Evolutionary conservation across 2,113 vertebrate species (phyloP).

Genomic region (Pomatostomus ruficeps): DNA sequence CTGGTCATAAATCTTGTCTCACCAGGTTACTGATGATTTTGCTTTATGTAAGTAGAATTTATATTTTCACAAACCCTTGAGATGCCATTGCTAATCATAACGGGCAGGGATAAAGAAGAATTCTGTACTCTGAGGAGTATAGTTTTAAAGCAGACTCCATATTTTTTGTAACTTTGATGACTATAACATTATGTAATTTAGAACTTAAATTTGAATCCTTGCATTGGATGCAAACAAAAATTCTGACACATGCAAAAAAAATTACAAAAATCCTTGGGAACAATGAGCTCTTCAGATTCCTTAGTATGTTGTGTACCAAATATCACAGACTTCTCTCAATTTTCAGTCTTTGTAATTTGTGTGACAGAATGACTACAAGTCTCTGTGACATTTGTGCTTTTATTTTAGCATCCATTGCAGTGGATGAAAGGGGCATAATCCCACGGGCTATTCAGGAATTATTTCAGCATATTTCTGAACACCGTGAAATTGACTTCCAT

Average conservation of each 20-base stretch:
- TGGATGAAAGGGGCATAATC: constrained; percentile 84
- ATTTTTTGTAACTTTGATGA: background rate
- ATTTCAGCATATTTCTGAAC: constrained; percentile 79
- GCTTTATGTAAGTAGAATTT: background rate
- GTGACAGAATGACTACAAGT: background rate
- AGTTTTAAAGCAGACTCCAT: background rate
- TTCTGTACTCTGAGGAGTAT: background rate
- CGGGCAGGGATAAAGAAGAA: background rate
- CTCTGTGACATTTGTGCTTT: constrained; percentile 18
- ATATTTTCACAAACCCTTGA: background rate
- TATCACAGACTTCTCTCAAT: background rate
- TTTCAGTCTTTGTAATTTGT: background rate
- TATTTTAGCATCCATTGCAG: constrained; percentile 72
- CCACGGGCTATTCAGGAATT: constrained; percentile 85
- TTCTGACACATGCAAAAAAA: background rate
- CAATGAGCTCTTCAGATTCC: background rate
- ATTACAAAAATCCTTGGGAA: background rate
- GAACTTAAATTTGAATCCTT: background rate
- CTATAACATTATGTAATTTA: background rate
- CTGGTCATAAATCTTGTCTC: background rate
- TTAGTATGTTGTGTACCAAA: background rate
- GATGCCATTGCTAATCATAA: background rate
- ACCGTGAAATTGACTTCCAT: constrained; percentile 58
- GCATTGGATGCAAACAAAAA: background rate
- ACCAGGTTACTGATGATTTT: background rate